Conservation (phyloP, 2,797 vertebrate genomes). For the Hydrophis major region DNA sequence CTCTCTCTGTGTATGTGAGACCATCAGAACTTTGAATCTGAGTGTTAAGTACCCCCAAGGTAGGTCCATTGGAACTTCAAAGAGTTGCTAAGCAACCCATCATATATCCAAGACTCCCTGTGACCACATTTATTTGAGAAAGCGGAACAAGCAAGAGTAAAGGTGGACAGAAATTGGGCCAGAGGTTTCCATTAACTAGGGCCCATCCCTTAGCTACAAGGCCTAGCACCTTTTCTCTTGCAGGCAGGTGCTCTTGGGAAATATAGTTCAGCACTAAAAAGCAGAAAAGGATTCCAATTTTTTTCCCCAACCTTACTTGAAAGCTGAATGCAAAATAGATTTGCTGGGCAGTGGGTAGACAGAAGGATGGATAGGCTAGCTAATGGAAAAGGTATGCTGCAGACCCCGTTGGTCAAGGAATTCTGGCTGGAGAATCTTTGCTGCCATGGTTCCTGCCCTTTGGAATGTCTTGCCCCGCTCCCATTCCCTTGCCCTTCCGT, state of each 20-base stretch:
- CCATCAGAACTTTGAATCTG: too few relatives aligned
- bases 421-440: too few relatives aligned
- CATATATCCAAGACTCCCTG: too few relatives aligned
- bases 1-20: too few relatives aligned
- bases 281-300: too few relatives aligned
- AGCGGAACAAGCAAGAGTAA: neutral
- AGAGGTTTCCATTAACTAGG: neutral
- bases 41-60: too few relatives aligned
- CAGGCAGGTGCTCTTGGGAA: neutral
- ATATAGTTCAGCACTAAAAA: neutral
- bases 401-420: too few relatives aligned
- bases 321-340: neutral
- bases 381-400: neutral
- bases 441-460: too few relatives aligned
- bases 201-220: neutral
- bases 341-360: neutral
- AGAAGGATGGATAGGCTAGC: neutral
- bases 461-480: too few relatives aligned
- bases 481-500: too few relatives aligned
- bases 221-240: neutral
- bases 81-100: too few relatives aligned
- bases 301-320: neutral
- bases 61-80: too few relatives aligned
- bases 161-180: neutral
- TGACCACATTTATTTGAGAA: neutral